A percentile compares a stretch with the other conserved stretches of the same genome.
Evolutionary conservation across 2,113 vertebrate species (phyloP).

Genomic region (Protobothrops flavoviridis): DNA sequence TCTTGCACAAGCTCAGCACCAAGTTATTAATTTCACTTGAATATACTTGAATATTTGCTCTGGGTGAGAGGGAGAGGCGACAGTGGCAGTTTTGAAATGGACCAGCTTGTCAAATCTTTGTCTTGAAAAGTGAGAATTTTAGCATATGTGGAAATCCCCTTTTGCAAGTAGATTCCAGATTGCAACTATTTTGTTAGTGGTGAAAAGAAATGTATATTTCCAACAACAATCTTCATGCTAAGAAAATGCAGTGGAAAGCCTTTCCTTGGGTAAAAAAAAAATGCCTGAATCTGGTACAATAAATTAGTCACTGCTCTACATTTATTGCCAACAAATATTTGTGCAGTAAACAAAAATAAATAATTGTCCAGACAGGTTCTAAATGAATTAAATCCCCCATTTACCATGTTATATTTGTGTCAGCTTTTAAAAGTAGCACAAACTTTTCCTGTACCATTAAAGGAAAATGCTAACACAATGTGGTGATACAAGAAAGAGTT

Average conservation of each 20-base stretch:
- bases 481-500: constrained; percentile 28
- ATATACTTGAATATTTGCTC: neutral
- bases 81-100: neutral
- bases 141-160: neutral
- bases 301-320: neutral
- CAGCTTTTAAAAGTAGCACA: constrained; percentile 25
- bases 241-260: neutral
- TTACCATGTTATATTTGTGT: neutral
- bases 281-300: neutral
- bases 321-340: neutral
- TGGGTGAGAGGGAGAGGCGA: neutral
- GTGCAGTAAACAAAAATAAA: neutral
- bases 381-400: neutral
- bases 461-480: constrained; percentile 60
- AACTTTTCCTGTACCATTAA: constrained; percentile 1
- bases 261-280: neutral
- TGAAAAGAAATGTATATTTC: neutral
- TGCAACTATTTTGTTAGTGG: neutral
- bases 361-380: neutral
- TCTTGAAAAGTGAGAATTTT: neutral
- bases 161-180: neutral
- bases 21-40: neutral
- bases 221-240: neutral
- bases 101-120: neutral
- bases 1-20: neutral